Base-by-base conservation (phyloP, 1,140 invertebrate genomes). In the Pseudobourletiella spinata region DNA sequence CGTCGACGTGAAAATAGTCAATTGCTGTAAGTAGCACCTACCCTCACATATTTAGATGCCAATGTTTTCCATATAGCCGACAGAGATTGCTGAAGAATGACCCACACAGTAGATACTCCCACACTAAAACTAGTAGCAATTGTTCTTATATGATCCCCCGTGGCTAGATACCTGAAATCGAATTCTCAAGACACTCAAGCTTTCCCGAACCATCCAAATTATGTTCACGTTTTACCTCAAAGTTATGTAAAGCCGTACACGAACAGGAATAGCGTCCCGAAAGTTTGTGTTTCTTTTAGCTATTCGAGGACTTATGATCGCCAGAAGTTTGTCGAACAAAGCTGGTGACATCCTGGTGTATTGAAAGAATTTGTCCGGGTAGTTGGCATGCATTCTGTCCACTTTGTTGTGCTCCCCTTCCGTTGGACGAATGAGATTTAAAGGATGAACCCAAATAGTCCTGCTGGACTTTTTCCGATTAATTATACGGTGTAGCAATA, bases 121-220 rank as follows among this genome's bases (percentile, higher is more conserved):
- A 62, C 2, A 16, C 54, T 62, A 22, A 57, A 62, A 16, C n/a
- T 57, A 4, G 54, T 57, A 3, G 60, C 32, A 2, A 62, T 62
- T 15, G 52, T 46, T 26, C 25, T 29, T 8, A 62, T 35, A 11
- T 15, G 15, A 32, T 62, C 60, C 22, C 60, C 60, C 3, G 60
- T 57, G 35, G 60, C 59, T 22, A 61, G 20, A 55, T 61, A 61
- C 20, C 58, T 60, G 6, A n/a, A 57, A 57, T 11, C 6, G 18
- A 6, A 15, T 11, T 48, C n/a, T 11, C n/a, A 39, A 39, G n/a
- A n/a, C n/a, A n/a, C n/a, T n/a, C n/a, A n/a, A n/a, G n/a, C n/a
- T n/a, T n/a, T n/a, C n/a, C n/a, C n/a, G n/a, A n/a, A n/a, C n/a
- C n/a, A n/a, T n/a, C n/a, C n/a, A n/a, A n/a, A n/a, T n/a, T n/a